phyloP scores from a whole-genome alignment of 2,888 invertebrate species.

The Agrypnus murinus region DNA sequence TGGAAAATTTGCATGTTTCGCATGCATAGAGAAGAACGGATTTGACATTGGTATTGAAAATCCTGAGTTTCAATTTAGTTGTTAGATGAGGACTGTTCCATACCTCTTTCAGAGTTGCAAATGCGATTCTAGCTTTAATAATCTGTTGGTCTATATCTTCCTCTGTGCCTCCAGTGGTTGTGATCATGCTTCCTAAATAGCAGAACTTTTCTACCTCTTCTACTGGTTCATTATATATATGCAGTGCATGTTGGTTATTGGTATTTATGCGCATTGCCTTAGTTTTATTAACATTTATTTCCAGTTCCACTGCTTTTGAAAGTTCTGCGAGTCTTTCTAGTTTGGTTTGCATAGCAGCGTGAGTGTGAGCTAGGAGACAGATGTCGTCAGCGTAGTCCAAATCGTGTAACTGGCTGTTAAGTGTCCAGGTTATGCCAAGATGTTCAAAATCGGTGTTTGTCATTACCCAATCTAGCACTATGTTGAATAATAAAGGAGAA shows the following conservation, averaged over 20 bases:
- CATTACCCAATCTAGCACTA: not conserved
- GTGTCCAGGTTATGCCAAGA: conserved; percentile 2
- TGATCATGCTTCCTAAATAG: too few species aligned
- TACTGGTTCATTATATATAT: not conserved
- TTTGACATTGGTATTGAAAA: conserved; percentile 14
- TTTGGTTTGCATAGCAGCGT: too few species aligned
- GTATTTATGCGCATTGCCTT: not conserved
- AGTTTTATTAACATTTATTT: conserved; percentile 3
- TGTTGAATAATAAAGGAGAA: not conserved
- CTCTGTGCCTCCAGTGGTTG: not conserved
- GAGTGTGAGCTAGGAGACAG: too few species aligned
- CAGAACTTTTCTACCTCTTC: conserved; percentile 9
- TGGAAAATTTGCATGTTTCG: conserved; percentile 1
- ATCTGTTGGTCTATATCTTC: conserved; percentile 8
- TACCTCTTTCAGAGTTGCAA: not conserved
- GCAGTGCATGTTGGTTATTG: not conserved
- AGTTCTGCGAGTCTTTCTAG: too few species aligned
- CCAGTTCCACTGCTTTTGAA: not conserved
- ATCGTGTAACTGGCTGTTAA: not conserved
- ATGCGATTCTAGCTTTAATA: conserved; percentile 4
- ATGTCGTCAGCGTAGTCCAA: too few species aligned
- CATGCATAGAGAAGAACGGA: conserved; percentile 2
- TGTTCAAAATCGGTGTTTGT: not conserved
- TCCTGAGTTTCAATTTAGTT: not conserved
- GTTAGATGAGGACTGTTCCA: conserved; percentile 10